Base-by-base conservation (phyloP, 2,113 vertebrate genomes). In the Gymnarchus niloticus region DNA sequence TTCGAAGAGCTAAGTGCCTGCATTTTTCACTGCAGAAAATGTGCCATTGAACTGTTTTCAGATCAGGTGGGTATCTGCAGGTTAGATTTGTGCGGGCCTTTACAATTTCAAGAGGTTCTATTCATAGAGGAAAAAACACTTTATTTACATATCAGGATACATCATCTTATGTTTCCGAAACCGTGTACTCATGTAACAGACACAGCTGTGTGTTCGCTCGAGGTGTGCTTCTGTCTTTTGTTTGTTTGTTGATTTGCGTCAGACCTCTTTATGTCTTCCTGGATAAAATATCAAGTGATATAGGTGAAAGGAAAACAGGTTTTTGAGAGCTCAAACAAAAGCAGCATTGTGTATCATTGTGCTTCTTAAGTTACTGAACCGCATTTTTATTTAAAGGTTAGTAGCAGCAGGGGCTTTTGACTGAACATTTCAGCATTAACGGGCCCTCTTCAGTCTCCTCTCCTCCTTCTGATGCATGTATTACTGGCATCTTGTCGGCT, bases 301-400 rank as follows among this genome's bases (percentile, higher is more conserved):
- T 41, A 59, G 82, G 54, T 41, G 82, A 83, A 83, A 83, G 56
- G 82, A 57, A 83, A 83, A 37, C 19, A 46, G 21, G 25, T 51
- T 44, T 83, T 83, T 83, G 82, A 83, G 54, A 23, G 82, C 37
- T 37, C 37, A n/a, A 56, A 83, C 81, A 83, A 83, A 57, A 44
- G 33, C 1, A 21, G 81, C n/a, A 44, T 59, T 57, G 56, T 82
- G 49, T 54, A 82, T n/a, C 51, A 9, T 54, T 82, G 80, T 82
- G 49, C 56, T 82, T 82, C 49, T 54, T 33, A 82, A 82, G 80
- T 82, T 52, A 52, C 80, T 52, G 44, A 33, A 28, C 49, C 6
- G 51, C 49, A 54, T 54, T 82, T 52, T 56, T 21, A 37, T 82
- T 82, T 51, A n/a, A 21, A 49, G 10, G 76, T 9, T n/a, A 80